Evolutionary conservation across 2,797 vertebrate species (phyloP).

Genomic region (Enteromius treurensis): DNA sequence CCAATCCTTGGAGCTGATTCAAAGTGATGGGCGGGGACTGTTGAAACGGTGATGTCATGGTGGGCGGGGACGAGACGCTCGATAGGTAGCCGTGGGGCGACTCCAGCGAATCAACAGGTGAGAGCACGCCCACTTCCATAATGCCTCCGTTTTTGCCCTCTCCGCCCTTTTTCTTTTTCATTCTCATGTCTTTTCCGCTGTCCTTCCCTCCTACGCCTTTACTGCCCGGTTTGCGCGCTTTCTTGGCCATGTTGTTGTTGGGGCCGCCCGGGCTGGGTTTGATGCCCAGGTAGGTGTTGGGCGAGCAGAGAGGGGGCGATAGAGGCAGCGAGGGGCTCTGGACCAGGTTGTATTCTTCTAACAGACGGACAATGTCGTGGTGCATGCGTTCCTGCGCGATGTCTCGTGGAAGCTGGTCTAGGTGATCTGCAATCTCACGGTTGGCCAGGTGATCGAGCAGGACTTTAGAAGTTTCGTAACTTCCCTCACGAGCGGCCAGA

Average conservation of each 20-base stretch:
- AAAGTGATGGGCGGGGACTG: slow-evolving; percentile 89
- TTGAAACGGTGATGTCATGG: slow-evolving; percentile 94
- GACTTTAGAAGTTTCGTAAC: slow-evolving; percentile 94
- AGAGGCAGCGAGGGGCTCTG: slow-evolving; percentile 89
- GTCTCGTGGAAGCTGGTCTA: slow-evolving; percentile 95
- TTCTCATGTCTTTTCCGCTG: slow-evolving; percentile 87
- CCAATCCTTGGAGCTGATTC: slow-evolving; percentile 89
- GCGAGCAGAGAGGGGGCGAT: slow-evolving; percentile 91
- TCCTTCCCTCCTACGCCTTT: slow-evolving; percentile 92
- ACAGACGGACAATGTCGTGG: slow-evolving; percentile 93
- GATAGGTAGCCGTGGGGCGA: slow-evolving; percentile 93
- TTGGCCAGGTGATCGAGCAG: slow-evolving; percentile 95
- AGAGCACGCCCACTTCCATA: slow-evolving; percentile 87
- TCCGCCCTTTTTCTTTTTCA: slow-evolving; percentile 87
- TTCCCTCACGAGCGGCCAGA: slow-evolving; percentile 95
- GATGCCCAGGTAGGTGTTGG: slow-evolving; percentile 87
- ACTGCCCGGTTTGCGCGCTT: slow-evolving; percentile 87
- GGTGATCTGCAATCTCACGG: slow-evolving; percentile 97
- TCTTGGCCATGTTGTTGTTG: slow-evolving; percentile 81
- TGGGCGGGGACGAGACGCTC: slow-evolving; percentile 91
- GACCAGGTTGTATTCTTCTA: slow-evolving; percentile 95
- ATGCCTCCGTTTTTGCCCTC: slow-evolving; percentile 87
- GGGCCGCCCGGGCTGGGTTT: slow-evolving; percentile 82
- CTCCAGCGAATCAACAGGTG: slow-evolving; percentile 92
- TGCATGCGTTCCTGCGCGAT: slow-evolving; percentile 96